Conservation (phyloP, 2,888 invertebrate genomes). For the Athalia circularis region DNA sequence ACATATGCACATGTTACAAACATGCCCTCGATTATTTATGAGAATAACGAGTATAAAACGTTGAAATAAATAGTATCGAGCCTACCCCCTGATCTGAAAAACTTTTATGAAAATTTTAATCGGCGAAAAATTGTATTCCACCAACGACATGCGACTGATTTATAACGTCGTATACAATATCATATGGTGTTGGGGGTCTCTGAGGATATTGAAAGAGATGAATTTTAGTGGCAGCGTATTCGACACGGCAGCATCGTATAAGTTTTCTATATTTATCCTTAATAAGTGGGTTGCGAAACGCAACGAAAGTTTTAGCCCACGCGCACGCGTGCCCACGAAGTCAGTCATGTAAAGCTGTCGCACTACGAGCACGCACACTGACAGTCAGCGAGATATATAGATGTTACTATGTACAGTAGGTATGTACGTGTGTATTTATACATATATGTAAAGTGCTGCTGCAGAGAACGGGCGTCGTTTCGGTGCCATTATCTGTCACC, state of each 20-base stretch:
- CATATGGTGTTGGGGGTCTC: not conserved
- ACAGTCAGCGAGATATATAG: not conserved
- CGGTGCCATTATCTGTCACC: slow-evolving; percentile 24
- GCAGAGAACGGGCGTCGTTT: not conserved
- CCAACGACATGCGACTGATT: too few relatives aligned
- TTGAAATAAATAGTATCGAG: too few relatives aligned
- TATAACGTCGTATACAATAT: not conserved
- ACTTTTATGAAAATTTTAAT: too few relatives aligned
- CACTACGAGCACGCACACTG: not conserved
- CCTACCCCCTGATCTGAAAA: too few relatives aligned
- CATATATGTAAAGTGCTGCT: not conserved
- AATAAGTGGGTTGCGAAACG: slow-evolving; percentile 42
- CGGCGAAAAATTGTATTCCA: too few relatives aligned
- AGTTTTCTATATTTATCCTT: slow-evolving; percentile 38
- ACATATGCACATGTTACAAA: too few relatives aligned
- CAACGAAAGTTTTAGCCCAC: slow-evolving; percentile 40
- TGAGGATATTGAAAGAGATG: slow-evolving; percentile 18
- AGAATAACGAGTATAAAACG: too few relatives aligned
- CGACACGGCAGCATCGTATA: slow-evolving; percentile 6
- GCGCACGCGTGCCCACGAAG: slow-evolving; percentile 38
- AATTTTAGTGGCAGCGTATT: slow-evolving; percentile 12
- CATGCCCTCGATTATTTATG: too few relatives aligned
- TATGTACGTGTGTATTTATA: not conserved
- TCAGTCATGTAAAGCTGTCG: not conserved
- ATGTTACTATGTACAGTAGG: too few relatives aligned